A percentile compares a stretch with the other conserved stretches of the same genome.
Conservation (phyloP, 1,140 invertebrate genomes). For the Drosophila ohnishii region DNA sequence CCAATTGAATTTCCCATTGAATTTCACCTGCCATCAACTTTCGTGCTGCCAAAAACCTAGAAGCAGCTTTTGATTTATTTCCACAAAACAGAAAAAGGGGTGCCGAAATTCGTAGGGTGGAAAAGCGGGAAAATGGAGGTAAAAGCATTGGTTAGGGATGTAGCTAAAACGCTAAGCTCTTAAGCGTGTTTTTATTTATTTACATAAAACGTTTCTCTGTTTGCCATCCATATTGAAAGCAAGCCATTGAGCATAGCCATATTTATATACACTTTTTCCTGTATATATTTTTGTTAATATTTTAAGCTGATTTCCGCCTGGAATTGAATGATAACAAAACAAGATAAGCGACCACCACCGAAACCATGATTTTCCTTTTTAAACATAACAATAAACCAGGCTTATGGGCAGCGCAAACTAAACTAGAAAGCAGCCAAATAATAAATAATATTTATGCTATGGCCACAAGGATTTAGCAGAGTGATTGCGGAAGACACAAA, state of each 20-base stretch:
- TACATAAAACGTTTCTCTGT: constrained; percentile 44
- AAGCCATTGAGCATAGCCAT: constrained; percentile 31
- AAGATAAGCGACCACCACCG: constrained; percentile 54
- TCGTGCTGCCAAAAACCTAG: constrained; percentile 1
- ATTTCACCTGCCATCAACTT: constrained; percentile 9
- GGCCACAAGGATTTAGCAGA: constrained; percentile 40
- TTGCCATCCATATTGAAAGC: constrained; percentile 61
- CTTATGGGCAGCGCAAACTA: constrained; percentile 22
- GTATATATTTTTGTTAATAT: constrained; percentile 60
- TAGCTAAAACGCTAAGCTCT: constrained; percentile 62
- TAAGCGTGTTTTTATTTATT: constrained; percentile 74
- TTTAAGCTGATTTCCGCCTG: constrained; percentile 76
- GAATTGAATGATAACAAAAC: constrained; percentile 68
- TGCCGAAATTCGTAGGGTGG: neutral
- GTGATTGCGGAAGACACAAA: constrained; percentile 33
- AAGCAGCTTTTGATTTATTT: constrained; percentile 19
- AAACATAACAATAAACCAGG: constrained; percentile 25
- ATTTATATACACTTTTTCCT: constrained; percentile 39
- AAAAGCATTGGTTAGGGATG: constrained; percentile 20
- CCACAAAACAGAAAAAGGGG: constrained; percentile 1
- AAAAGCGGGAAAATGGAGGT: constrained; percentile 6
- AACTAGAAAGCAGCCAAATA: constrained; percentile 26
- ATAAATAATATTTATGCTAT: constrained; percentile 41
- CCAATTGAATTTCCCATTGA: neutral
- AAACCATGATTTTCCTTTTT: constrained; percentile 22